Evolutionary conservation across 2,113 vertebrate species (phyloP).

Genomic region (Formicarius rufipectus): DNA sequence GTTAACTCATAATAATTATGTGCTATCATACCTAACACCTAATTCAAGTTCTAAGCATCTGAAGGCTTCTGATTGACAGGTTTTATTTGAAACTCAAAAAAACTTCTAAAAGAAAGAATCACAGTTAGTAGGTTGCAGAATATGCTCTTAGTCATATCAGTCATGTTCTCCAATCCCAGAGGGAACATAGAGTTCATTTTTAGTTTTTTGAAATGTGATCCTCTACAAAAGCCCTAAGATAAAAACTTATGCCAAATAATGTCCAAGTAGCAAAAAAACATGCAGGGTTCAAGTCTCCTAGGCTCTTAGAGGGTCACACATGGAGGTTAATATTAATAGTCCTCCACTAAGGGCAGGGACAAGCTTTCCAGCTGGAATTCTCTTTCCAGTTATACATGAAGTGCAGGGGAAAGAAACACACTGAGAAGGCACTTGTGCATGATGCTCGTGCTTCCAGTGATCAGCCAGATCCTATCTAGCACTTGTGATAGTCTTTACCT

Average conservation of each 20-base stretch:
- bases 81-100: conserved; percentile 10
- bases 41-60: conserved; percentile 34
- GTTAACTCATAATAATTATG: conserved; percentile 45
- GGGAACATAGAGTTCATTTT: not conserved
- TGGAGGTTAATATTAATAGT: not conserved
- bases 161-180: not conserved
- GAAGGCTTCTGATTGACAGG: conserved; percentile 40
- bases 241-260: not conserved
- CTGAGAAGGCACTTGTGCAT: not conserved
- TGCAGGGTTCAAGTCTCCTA: not conserved
- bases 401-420: not conserved
- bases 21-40: conserved; percentile 12
- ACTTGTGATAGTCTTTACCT: not conserved
- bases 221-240: not conserved
- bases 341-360: not conserved
- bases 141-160: not conserved
- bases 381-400: not conserved
- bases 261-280: not conserved
- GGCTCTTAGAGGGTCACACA: not conserved
- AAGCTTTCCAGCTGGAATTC: not conserved
- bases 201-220: not conserved
- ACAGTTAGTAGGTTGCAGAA: not conserved
- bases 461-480: not conserved
- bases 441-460: not conserved
- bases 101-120: not conserved